Percentiles rank a stretch among this genome's conserved stretches.
These are phyloP conservation scores for Drosophila sulfurigaster DNA, from an alignment of 1,140 invertebrate species.

Conservation along the genomic window DNA sequence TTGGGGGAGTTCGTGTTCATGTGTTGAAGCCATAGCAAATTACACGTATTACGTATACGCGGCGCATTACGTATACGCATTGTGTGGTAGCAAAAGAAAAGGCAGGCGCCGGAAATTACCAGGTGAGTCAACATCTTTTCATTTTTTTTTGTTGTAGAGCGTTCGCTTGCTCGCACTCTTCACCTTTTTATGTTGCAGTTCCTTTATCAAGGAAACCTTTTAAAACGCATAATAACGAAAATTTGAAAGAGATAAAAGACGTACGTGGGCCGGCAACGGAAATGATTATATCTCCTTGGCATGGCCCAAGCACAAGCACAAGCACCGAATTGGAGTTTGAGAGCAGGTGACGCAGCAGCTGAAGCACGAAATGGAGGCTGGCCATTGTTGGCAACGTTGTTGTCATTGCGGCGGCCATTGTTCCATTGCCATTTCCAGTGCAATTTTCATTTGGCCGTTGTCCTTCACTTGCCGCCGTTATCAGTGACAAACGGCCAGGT, in stretches of 20 bases:
- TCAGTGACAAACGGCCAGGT: conserved; percentile 79
- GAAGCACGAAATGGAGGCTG: conserved; percentile 2
- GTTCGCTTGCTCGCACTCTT: conserved; percentile 1
- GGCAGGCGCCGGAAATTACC: conserved; percentile 70
- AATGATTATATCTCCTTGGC: conserved; percentile 77
- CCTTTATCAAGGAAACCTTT: conserved; percentile 76
- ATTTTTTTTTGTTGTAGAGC: conserved; percentile 8
- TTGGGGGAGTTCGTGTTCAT: conserved; percentile 11
- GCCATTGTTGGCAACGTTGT: conserved; percentile 60
- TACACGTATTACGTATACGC: conserved; percentile 51
- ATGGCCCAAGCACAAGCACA: conserved; percentile 5
- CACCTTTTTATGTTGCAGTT: conserved; percentile 34
- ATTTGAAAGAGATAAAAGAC: conserved; percentile 83
- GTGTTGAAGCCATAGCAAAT: conserved; percentile 23
- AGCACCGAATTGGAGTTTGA: background rate
- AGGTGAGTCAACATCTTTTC: conserved; percentile 76
- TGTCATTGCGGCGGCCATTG: conserved; percentile 73
- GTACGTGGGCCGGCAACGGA: conserved; percentile 79
- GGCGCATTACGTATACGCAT: conserved; percentile 69
- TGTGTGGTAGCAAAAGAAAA: conserved; percentile 45
- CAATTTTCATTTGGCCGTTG: conserved; percentile 72
- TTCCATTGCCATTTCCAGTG: conserved; percentile 66
- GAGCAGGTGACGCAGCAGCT: conserved; percentile 1
- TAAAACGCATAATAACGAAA: conserved; percentile 81
- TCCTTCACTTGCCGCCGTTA: conserved; percentile 67